Percentiles rank a stretch among this genome's conserved stretches.
These are phyloP conservation scores for Hetaerina titia DNA, from an alignment of 2,888 invertebrate species.

Conservation along the genomic window DNA sequence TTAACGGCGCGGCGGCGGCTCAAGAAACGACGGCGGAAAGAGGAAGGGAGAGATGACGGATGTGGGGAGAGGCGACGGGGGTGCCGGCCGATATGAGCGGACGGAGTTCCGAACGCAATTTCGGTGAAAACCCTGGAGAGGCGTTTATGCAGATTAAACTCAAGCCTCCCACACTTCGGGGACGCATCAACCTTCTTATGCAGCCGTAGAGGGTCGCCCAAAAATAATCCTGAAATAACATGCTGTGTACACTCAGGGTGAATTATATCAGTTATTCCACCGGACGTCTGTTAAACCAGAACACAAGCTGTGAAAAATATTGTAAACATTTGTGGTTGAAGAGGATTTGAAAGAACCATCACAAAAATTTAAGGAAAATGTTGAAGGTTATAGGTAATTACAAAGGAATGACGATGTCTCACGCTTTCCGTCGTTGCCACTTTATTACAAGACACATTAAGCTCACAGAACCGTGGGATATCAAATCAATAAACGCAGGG, in stretches of 20 bases:
- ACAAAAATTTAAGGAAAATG: neutral
- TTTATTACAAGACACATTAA: too few species aligned
- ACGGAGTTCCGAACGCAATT: neutral
- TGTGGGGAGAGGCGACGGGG: neutral
- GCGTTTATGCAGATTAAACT: constrained; percentile 17
- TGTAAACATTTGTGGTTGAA: neutral
- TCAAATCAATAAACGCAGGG: too few species aligned
- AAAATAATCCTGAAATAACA: neutral
- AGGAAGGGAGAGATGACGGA: constrained; percentile 5
- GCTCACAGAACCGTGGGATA: too few species aligned
- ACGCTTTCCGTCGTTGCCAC: too few species aligned
- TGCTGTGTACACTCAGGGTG: neutral
- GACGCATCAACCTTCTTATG: neutral
- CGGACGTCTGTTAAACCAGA: neutral
- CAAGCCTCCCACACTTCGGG: neutral
- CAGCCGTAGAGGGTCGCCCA: neutral
- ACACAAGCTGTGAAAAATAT: neutral
- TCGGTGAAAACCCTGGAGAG: constrained; percentile 1
- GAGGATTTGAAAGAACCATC: neutral
- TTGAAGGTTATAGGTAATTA: too few species aligned
- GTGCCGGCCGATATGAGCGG: neutral
- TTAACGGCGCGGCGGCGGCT: neutral
- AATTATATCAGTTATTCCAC: neutral
- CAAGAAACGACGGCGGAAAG: neutral
- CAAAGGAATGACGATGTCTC: too few species aligned